Evolutionary conservation across 2,797 vertebrate genomes (phyloP).

Genomic region (Phataginus tricuspis): DNA sequence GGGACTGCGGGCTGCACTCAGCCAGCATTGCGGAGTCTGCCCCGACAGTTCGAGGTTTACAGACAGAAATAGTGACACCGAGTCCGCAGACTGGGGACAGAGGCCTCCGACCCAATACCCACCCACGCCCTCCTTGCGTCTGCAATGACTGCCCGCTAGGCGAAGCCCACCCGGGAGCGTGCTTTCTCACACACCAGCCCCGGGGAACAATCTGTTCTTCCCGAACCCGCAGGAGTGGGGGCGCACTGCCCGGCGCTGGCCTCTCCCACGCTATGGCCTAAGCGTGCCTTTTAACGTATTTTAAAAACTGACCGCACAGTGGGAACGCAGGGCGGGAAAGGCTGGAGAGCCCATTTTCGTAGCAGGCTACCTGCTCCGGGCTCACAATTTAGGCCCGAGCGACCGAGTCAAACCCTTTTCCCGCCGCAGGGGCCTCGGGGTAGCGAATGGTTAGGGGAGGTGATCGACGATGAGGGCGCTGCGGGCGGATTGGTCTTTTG

Average conservation of each 20-base stretch:
- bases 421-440: not conserved
- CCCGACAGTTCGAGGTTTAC: not conserved
- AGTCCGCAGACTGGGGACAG: not conserved
- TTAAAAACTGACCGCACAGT: not conserved
- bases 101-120: conserved; percentile 20
- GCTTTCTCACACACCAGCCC: conserved; percentile 41
- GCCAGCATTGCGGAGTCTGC: not conserved
- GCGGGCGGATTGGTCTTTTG: not conserved
- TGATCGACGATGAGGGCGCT: not conserved
- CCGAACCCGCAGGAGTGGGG: not conserved
- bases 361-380: not conserved
- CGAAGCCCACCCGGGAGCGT: not conserved
- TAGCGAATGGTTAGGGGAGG: not conserved
- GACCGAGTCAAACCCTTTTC: not conserved
- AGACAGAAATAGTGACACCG: not conserved
- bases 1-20: conserved; percentile 39
- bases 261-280: conserved; percentile 17
- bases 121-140: conserved; percentile 20
- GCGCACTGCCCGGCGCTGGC: not conserved
- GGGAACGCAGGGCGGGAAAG: conserved; percentile 52
- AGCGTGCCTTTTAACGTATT: not conserved
- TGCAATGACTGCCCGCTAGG: conserved; percentile 5
- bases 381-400: conserved; percentile 66
- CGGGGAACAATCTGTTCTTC: not conserved
- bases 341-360: not conserved